Base-by-base conservation (phyloP, 2,797 vertebrate species). In the Atherinosoma microstoma region DNA sequence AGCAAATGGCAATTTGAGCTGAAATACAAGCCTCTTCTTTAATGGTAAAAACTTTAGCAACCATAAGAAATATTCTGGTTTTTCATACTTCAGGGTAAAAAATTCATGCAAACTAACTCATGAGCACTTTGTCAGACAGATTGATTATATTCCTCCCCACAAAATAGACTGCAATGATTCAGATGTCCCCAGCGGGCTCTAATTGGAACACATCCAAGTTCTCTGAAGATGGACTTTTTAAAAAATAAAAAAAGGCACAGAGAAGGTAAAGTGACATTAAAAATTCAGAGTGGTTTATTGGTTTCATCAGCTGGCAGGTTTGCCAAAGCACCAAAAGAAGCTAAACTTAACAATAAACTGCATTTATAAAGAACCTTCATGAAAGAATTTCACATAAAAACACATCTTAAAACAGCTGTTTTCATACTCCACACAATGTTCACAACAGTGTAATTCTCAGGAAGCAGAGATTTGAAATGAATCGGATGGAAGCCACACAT, bases 281-380 rank as follows among this genome's bases (percentile, higher is more conserved):
- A 70, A 79, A 80, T 87, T 69, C 84, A 84, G 70, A 89, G 72
- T 85, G 75, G 63, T 93, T 93, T 94, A 94, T 90, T 91, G 75
- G 70, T 90, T 87, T 75, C 73, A 76, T 83, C 78, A 84, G 79
- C 82, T 78, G 92, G 86, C 87, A 88, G 69, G 62, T 90, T 84
- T 79, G 80, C 85, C 86, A 91, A 92, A 93, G 91, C 91, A 94
- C 91, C 92, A 82, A 87, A 67, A 87, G 83, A 82, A 83, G 83
- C 80, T 83, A 76, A 56, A 82, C 42, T 49, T 58, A 85, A 79
- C 72, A 63, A 70, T 53, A 64, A 83, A 62, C 70, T 36, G 62
- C 60, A 68, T 73, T 76, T 62, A 27, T 70, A 65, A 18, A 58
- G 85, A 60, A 68, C 70, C 61, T 79, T 68, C 51, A 76, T 59